Conservation (phyloP, 2,888 invertebrate genomes). For the Athrips mouffetella region DNA sequence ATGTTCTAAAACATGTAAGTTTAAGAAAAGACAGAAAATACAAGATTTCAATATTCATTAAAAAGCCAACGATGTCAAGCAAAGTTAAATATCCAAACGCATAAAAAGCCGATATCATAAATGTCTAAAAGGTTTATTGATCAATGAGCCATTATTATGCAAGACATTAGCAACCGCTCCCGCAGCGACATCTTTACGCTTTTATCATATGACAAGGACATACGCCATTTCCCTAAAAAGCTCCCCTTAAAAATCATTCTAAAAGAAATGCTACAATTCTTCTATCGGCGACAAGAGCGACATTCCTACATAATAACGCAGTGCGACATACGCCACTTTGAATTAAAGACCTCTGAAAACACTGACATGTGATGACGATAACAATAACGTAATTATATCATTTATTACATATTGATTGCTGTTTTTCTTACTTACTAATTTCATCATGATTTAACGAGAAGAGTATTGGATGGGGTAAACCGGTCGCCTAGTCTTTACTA, state of each 20-base stretch:
- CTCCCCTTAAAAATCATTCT: slow-evolving; percentile 8
- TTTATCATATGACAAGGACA: slow-evolving; percentile 5
- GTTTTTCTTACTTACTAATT: background rate
- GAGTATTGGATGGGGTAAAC: background rate
- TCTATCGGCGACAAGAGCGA: background rate
- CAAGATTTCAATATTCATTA: no score
- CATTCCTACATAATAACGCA: slow-evolving; percentile 57
- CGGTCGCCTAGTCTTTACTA: background rate
- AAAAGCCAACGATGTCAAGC: no score
- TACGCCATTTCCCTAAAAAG: slow-evolving; percentile 8
- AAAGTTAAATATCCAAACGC: background rate
- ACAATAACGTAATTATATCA: background rate
- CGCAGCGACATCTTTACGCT: slow-evolving; percentile 1
- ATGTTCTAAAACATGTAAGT: no score
- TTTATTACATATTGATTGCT: background rate
- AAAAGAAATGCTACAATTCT: slow-evolving; percentile 4
- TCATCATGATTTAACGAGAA: background rate
- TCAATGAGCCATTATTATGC: background rate
- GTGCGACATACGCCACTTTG: slow-evolving; percentile 72
- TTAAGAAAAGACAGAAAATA: no score
- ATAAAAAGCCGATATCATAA: background rate
- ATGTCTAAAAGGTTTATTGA: background rate
- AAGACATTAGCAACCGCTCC: background rate
- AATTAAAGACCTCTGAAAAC: background rate
- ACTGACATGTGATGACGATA: slow-evolving; percentile 4